These are phyloP conservation scores for Nyctibius bracteatus DNA, from an alignment of 2,113 vertebrate species.

Conservation along the genomic window DNA sequence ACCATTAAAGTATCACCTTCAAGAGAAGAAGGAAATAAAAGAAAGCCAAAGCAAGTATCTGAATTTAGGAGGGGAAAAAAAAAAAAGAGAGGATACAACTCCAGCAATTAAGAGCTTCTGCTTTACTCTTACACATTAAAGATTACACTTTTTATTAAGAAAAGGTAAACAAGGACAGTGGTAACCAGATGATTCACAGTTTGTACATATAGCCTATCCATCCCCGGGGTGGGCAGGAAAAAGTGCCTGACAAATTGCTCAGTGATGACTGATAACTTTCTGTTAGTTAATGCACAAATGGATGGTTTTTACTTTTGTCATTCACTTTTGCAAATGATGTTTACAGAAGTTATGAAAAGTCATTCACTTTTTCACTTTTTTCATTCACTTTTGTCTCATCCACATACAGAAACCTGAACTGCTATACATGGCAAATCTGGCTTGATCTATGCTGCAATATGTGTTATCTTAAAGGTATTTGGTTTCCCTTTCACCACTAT, in stretches of 20 bases:
- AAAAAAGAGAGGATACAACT: neutral
- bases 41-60: neutral
- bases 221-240: rapidly evolving
- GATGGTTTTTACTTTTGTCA: neutral
- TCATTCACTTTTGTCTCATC: neutral
- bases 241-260: neutral
- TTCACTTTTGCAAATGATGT: neutral
- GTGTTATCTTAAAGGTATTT: neutral
- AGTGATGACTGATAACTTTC: neutral
- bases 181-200: neutral
- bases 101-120: neutral
- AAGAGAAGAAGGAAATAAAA: neutral
- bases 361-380: neutral
- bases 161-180: neutral
- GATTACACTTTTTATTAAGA: neutral
- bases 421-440: neutral
- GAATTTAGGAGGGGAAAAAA: neutral
- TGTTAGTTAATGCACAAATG: neutral
- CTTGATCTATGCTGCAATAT: neutral
- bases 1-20: neutral
- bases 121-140: neutral
- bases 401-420: neutral
- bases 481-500: neutral
- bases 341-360: neutral
- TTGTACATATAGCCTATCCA: neutral